Percentiles rank a stretch among this genome's conserved stretches.
Conservation (phyloP, 2,797 vertebrate genomes). For the Aplochiton taeniatus region DNA sequence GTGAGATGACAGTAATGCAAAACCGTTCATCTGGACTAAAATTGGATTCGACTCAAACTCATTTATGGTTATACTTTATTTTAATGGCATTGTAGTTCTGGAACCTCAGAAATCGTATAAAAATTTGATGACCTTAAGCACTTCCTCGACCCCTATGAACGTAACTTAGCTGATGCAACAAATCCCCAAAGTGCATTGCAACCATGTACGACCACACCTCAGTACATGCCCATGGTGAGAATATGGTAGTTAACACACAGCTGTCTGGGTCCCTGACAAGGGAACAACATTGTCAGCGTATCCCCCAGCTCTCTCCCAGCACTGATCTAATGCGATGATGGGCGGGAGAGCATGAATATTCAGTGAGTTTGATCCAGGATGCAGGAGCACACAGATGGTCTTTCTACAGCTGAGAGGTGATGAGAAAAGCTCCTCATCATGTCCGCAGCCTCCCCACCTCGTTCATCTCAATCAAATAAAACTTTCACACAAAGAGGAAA, state of each 20-base stretch:
- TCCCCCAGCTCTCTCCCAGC: conserved; percentile 64
- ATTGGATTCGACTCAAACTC: too few species aligned
- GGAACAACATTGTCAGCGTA: conserved; percentile 67
- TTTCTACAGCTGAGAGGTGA: conserved; percentile 70
- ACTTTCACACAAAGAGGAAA: too few species aligned
- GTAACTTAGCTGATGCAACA: too few species aligned
- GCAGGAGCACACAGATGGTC: conserved; percentile 78
- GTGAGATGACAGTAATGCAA: too few species aligned
- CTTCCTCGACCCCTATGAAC: too few species aligned
- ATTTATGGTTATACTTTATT: too few species aligned
- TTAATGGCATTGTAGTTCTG: too few species aligned
- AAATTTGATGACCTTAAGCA: too few species aligned
- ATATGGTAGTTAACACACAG: conserved; percentile 69
- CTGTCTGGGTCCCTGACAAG: conserved; percentile 69
- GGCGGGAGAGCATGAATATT: conserved; percentile 79
- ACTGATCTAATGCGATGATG: conserved; percentile 79
- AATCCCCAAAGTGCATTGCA: conserved; percentile 17
- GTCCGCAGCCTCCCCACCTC: conserved; percentile 56
- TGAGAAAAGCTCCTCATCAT: conserved; percentile 57
- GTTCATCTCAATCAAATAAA: conserved; percentile 31
- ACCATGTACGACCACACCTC: conserved; percentile 13
- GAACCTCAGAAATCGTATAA: too few species aligned
- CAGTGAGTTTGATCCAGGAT: conserved; percentile 70
- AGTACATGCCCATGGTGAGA: conserved; percentile 24
- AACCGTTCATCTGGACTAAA: too few species aligned